Evolutionary conservation across 2,888 invertebrate species (phyloP).

Genomic region (Chaitophorus viminalis): DNA sequence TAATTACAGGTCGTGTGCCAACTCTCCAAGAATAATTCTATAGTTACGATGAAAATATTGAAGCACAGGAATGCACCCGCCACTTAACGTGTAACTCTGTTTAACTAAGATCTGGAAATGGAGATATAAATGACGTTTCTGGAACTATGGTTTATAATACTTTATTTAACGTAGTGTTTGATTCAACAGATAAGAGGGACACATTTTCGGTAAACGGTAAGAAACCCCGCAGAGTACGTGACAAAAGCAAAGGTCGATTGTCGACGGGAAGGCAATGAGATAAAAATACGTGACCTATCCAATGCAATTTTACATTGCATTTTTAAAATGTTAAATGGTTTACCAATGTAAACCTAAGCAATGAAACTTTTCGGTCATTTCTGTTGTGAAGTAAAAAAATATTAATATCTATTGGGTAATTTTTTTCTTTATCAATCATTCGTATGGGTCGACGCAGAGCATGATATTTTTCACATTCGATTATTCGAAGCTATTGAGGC

Average conservation of each 20-base stretch:
- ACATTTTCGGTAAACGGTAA: conserved; percentile 18
- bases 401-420: too few relatives aligned
- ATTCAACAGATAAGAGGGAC: background rate
- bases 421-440: too few relatives aligned
- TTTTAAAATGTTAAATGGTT: background rate
- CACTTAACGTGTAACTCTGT: background rate
- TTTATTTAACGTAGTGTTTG: background rate
- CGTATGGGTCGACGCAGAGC: too few relatives aligned
- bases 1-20: background rate
- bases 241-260: conserved; percentile 18
- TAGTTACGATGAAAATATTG: background rate
- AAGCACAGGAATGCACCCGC: background rate
- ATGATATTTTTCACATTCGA: too few relatives aligned
- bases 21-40: background rate
- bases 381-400: too few relatives aligned
- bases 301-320: background rate
- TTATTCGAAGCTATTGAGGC: too few relatives aligned
- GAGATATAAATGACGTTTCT: background rate
- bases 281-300: conserved; percentile 33
- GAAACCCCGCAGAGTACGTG: conserved; percentile 21
- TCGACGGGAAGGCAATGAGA: background rate
- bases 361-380: too few relatives aligned
- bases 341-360: background rate
- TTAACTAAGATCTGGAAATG: background rate
- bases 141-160: background rate